Base-by-base conservation (phyloP, 2,113 vertebrate genomes). In the Grallaria varia region DNA sequence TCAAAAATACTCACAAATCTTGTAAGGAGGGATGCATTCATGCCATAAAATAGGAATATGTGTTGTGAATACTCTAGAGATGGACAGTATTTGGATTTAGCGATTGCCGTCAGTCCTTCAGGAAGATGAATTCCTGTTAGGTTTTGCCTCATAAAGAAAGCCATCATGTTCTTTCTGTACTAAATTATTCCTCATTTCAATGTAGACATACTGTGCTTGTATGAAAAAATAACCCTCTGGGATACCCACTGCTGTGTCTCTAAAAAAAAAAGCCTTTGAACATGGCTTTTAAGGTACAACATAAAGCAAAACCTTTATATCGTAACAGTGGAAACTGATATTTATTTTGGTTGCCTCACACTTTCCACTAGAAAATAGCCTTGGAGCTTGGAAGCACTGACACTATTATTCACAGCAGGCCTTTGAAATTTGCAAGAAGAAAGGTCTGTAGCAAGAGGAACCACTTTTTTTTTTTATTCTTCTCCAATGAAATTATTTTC, bases 321-420 rank as follows among this genome's bases (percentile, higher is more conserved):
- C 2, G 1, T 75, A 91, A 80, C 68, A 95, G 55, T 83, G 82
- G 75, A 90, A 96, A 90, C 47, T 76, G 53, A 7, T 93, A 82
- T 63, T 92, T 90, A 62, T 93, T 96, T 95, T 75, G 30, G 39
- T 96, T 93, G 85, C 63, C 92, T 96, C 95, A 93, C 64, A 81
- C 68, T 95, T 94, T 96, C 90, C 93, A 50, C 83, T 93, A 78
- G 94, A 92, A 93, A 95, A 90, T 42, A 77, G 17, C 37, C 87
- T 74, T 39, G 68, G 74, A 94, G 75, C 60, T 90, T 92, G 85
- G 93, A 94, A 92, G 64, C 47, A 86, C 39, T 49, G 69, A 80
- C 55, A 33, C 45, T 82, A 77, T 94, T 92, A 88, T 84, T 95
- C 85, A 93, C 66, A 94, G 88, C 88, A 93, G 73, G 83, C 83